Percentiles rank a stretch among this genome's conserved stretches.
Evolutionary conservation across 2,113 vertebrate species (phyloP).

Genomic region (Calyptommatus sinebrachiatus): DNA sequence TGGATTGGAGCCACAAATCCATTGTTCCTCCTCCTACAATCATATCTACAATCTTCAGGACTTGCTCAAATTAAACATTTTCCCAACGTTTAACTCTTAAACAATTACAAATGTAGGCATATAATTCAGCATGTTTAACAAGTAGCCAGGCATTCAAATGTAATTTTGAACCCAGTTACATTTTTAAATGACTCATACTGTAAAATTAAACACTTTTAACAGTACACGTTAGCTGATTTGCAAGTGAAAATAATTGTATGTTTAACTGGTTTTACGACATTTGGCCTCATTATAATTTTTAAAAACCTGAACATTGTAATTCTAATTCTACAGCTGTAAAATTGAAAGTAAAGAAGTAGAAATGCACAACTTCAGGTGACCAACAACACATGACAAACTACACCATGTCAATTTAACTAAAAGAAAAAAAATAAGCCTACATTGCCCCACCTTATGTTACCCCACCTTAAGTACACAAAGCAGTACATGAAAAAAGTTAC

Average conservation of each 20-base stretch:
- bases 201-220: not conserved
- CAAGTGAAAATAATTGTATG: not conserved
- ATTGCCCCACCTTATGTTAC: no score
- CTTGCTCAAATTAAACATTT: not conserved
- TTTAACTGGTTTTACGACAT: not conserved
- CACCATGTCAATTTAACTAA: no score
- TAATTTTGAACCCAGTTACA: not conserved
- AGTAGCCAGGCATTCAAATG: not conserved
- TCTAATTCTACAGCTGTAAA: not conserved
- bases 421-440: no score
- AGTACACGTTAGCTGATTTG: no score
- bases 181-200: not conserved
- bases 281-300: not conserved
- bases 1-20: no score
- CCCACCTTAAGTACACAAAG: no score
- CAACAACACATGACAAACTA: no score
- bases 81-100: not conserved
- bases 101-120: not conserved
- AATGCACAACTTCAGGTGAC: no score
- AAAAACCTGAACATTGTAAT: no score
- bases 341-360: not conserved
- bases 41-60: not conserved
- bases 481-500: no score
- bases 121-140: not conserved
- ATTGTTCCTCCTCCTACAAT: no score